Evolutionary conservation across 2,888 invertebrate species (phyloP).

Genomic region (Rhogogaster chlorosoma): DNA sequence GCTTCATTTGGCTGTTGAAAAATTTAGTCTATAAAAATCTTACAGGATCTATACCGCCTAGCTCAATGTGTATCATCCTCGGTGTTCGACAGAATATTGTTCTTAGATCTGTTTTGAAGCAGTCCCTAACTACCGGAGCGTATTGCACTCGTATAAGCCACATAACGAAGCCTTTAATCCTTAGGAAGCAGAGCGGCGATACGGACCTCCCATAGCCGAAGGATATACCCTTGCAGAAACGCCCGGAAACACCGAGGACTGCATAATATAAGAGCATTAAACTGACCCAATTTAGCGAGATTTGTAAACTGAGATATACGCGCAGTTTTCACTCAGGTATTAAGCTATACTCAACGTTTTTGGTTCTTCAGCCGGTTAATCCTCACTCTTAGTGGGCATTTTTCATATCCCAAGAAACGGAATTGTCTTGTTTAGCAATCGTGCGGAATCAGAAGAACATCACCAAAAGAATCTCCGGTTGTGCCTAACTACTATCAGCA

Average conservation of each 20-base stretch:
- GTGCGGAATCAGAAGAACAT: not conserved
- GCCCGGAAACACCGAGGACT: conserved; percentile 25
- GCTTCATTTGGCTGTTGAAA: conserved; percentile 10
- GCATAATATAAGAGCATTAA: conserved; percentile 60
- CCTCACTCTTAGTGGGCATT: not conserved
- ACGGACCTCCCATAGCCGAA: not conserved
- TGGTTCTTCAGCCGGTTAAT: not conserved
- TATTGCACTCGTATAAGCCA: conserved; percentile 30
- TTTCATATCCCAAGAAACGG: not conserved
- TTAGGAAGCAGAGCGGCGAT: conserved; percentile 14
- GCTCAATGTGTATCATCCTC: conserved; percentile 9
- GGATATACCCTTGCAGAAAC: not conserved
- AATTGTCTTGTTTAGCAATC: not conserved
- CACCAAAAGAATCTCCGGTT: not conserved
- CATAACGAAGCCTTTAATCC: conserved; percentile 37
- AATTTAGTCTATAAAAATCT: conserved; percentile 7
- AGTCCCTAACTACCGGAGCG: not conserved
- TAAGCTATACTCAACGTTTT: conserved; percentile 7
- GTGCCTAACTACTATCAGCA: not conserved
- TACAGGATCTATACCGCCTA: not conserved
- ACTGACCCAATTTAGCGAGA: conserved; percentile 63
- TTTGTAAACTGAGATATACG: conserved; percentile 53
- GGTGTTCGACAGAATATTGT: conserved; percentile 12
- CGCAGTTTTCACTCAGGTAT: not conserved
- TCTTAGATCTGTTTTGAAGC: not conserved